Percentiles rank a stretch among this genome's conserved stretches.
phyloP scores from a whole-genome alignment of 2,797 vertebrate species.

The Nyctalus aviator region DNA sequence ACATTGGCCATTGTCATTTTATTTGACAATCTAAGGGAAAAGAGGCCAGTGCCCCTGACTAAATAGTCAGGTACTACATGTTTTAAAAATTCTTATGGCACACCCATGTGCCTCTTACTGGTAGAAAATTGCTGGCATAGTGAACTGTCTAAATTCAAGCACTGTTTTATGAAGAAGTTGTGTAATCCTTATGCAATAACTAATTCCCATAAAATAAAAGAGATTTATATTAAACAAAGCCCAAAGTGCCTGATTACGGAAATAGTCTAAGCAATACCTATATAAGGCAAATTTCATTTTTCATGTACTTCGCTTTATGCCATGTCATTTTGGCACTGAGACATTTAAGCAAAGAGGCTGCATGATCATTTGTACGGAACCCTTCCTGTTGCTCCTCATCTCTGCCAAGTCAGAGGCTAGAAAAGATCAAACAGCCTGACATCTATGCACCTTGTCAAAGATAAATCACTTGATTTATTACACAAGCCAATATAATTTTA shows the following conservation, averaged over 20 bases:
- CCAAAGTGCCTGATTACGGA: neutral
- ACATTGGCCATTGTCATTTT: neutral
- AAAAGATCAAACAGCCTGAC: neutral
- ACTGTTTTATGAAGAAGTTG: neutral
- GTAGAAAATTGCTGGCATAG: neutral
- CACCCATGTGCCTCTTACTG: neutral
- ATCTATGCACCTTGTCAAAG: neutral
- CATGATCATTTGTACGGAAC: neutral
- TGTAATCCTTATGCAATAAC: neutral
- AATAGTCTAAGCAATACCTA: neutral
- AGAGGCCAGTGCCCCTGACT: neutral
- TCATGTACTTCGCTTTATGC: neutral
- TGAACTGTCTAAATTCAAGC: neutral
- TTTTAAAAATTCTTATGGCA: neutral
- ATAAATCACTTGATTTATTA: neutral
- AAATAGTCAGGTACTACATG: neutral
- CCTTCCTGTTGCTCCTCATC: neutral
- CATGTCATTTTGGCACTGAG: neutral
- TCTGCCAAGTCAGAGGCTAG: neutral
- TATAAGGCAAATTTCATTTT: neutral
- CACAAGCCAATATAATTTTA: neutral
- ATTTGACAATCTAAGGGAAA: neutral
- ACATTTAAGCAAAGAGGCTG: neutral
- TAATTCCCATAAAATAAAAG: slow-evolving; percentile 13
- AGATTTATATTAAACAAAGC: neutral